Base-by-base conservation (phyloP, 2,797 vertebrate genomes). In the Balearica regulorum region DNA sequence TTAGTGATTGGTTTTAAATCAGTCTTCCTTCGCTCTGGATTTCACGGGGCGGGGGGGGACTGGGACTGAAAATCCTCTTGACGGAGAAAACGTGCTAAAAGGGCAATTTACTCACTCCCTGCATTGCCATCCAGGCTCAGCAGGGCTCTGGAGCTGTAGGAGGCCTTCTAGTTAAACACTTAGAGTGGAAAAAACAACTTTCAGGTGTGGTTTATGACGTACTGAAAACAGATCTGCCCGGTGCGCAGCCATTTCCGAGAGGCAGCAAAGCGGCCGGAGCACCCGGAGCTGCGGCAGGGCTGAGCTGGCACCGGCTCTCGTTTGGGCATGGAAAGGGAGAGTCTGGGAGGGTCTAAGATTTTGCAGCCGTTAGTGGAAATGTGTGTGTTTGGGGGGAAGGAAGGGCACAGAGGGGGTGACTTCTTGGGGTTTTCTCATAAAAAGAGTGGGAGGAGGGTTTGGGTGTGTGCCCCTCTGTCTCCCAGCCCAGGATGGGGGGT, bases 91-190 rank as follows among this genome's bases (percentile, higher is more conserved):
- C 87, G 89, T 91, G 89, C 95, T 96, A 97, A 97, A 95, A 97
- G 97, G 97, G 96, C 97, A 96, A 95, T 97, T 97, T 97, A 94
- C 89, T 96, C 94, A 97, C 92, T 97, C 97, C 96, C 86, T 91
- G 71, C 87, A 18, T 87, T 96, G 88, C 96, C 92, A 92, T 95
- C 96, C 91, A 82, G 91, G 76, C 94, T 83, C 97, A 97, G 97
- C 79, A 33, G 93, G 95, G 82, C 86, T 96, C 73, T 29, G 85
- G 85, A 96, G 84, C 94, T 93, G 92, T 81, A 89, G 97, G 96
- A 48, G 81, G 94, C 93, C 87, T 93, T 96, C 94, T 87, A 97
- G 90, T 96, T 95, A 97, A 97, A 97, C 95, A 96, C 96, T 97
- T 35, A 16, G 75, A 92, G 91, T 90, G 87, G 93, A 89, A 94